These are phyloP conservation scores for Diachrysia chrysitis DNA, from an alignment of 2,888 invertebrate genomes.

Conservation along the genomic window DNA sequence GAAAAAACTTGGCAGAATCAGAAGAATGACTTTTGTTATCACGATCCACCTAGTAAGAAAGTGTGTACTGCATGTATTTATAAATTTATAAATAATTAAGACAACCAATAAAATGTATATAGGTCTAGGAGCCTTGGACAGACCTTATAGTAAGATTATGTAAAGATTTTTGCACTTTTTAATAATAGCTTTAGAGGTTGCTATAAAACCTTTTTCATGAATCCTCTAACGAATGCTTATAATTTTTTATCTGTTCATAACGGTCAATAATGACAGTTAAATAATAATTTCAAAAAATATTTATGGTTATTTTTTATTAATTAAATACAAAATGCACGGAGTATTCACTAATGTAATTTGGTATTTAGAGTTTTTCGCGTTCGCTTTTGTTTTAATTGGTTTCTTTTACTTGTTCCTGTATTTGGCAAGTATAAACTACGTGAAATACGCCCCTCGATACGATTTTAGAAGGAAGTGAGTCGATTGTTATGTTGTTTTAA, in stretches of 20 bases:
- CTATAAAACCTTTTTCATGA: background rate
- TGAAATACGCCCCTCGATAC: slow-evolving; percentile 67
- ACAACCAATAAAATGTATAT: no score
- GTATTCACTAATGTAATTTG: slow-evolving; percentile 76
- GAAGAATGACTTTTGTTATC: no score
- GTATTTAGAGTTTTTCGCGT: slow-evolving; percentile 81
- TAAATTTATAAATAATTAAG: no score
- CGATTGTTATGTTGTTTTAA: background rate
- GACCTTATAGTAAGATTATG: no score
- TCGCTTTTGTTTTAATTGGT: slow-evolving; percentile 66
- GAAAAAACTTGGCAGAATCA: no score
- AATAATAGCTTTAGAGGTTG: no score
- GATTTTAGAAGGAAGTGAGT: slow-evolving; percentile 79
- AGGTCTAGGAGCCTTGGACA: no score
- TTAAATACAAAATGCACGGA: slow-evolving; percentile 63
- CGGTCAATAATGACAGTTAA: slow-evolving; percentile 8
- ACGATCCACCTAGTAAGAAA: no score
- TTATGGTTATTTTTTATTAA: background rate
- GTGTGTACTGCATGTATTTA: no score
- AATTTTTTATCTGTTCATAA: background rate
- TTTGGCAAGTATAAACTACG: slow-evolving; percentile 71
- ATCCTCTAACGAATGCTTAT: background rate
- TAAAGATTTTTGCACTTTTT: no score
- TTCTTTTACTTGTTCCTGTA: slow-evolving; percentile 80
- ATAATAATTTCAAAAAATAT: slow-evolving; percentile 1